Base-by-base conservation (phyloP, 1,140 invertebrate genomes). In the Drosophila trapezifrons region DNA sequence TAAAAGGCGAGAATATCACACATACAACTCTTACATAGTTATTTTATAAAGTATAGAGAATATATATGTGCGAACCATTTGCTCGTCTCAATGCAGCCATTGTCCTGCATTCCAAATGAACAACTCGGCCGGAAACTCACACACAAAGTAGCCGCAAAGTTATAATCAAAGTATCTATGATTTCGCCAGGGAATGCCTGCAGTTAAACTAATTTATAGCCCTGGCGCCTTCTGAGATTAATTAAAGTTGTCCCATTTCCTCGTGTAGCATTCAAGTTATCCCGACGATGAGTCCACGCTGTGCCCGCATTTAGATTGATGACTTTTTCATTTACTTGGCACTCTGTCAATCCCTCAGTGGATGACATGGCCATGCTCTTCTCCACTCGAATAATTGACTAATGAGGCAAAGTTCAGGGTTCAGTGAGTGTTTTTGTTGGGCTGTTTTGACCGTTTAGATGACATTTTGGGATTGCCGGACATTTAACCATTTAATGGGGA, bases 351-450 rank as follows among this genome's bases (percentile, higher is more conserved):
- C 12, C 18, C 66, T 27, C 67, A 38, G 49, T 40, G n/a, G 10
- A 25, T 49, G 47, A 43, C 45, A 70, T 12, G 15, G 40, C 18
- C 46, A 45, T 17, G 32, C 59, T 18, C 22, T 25, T 18, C 22
- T 35, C 27, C 25, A 35, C 29, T 32, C 55, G 22, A 35, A 32
- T 49, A 75, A 74, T 63, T 75, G 71, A 75, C 71, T 75, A 75
- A 75, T 74, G 71, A 64, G 58, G 8, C 71, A 74, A 47, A 52
- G 67, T 73, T 73, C 67, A 73, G 25, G 47, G 70, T 59, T 27
- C 70, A 73, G 27, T 35, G 45, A 58, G 51, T 71, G 65, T 40
- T 38, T 55, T 49, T 32, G 32, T 38, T 22, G 43, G 15, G 17
- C 22, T 27, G 29, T 57, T 46, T 18, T 37, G 51, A 54, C 32